phyloP scores from a whole-genome alignment of 2,797 vertebrate species.

The Ataeniobius toweri region DNA sequence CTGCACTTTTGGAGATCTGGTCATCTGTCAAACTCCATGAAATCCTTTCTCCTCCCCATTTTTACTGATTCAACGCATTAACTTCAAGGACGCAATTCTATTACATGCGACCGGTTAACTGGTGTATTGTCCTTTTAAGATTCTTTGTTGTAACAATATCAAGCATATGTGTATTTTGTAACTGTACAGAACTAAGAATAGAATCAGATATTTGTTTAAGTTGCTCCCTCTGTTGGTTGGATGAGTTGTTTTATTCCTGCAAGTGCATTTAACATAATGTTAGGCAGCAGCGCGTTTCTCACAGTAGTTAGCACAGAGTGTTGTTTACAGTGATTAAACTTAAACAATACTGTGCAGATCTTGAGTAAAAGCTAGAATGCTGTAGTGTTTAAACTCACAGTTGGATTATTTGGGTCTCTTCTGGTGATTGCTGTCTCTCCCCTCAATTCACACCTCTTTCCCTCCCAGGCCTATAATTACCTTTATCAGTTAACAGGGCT shows the following conservation, averaged over 20 bases:
- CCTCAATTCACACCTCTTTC: conserved; percentile 12
- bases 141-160: too few relatives aligned
- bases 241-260: background rate
- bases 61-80: too few relatives aligned
- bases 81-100: too few relatives aligned
- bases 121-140: too few relatives aligned
- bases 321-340: background rate
- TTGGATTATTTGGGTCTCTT: conserved; percentile 17
- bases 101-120: too few relatives aligned
- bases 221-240: background rate
- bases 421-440: conserved; percentile 33
- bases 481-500: conserved; percentile 75
- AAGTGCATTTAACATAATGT: background rate
- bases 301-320: background rate
- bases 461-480: conserved; percentile 71
- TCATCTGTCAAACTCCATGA: too few relatives aligned
- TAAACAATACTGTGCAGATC: background rate
- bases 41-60: too few relatives aligned
- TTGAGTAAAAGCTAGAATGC: background rate
- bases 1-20: too few relatives aligned
- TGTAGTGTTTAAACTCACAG: conserved; percentile 10
- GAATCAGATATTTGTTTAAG: background rate
- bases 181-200: background rate
- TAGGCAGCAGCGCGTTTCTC: background rate
- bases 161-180: background rate